Evolutionary conservation across 2,797 vertebrate species (phyloP).

Genomic region (Sparidentex hasta): DNA sequence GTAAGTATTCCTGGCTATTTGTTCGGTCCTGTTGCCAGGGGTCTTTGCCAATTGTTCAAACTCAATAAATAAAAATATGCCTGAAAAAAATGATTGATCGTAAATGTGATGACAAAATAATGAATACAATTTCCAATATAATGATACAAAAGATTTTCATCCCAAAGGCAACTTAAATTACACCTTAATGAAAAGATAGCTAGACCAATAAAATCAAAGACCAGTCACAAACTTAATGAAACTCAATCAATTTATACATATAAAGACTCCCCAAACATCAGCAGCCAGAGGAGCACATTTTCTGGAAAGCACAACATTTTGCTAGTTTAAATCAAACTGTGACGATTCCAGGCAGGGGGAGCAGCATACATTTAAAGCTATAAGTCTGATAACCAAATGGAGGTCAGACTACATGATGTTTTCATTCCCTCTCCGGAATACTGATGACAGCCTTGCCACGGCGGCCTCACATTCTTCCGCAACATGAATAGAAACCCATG

Average conservation of each 20-base stretch:
- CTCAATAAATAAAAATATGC: too few species aligned
- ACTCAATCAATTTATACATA: background rate
- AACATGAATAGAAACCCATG: background rate
- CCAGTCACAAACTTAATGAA: background rate
- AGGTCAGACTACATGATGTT: conserved; percentile 10
- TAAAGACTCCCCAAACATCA: background rate
- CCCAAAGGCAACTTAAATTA: background rate
- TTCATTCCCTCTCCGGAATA: conserved; percentile 21
- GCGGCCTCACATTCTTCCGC: background rate
- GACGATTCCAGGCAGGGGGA: background rate
- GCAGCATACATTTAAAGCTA: conserved; percentile 2
- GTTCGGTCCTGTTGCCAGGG: too few species aligned
- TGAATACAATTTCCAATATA: background rate
- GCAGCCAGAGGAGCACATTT: conserved; percentile 2
- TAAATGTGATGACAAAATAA: background rate
- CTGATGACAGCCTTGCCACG: conserved; percentile 14
- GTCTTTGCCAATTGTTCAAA: too few species aligned
- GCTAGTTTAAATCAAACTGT: background rate
- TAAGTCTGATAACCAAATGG: conserved; percentile 18
- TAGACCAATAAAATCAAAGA: background rate
- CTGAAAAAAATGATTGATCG: too few species aligned
- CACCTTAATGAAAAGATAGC: background rate
- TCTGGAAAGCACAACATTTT: background rate
- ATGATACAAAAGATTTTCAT: background rate
- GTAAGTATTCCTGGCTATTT: too few species aligned